phyloP scores from a whole-genome alignment of 2,797 vertebrate genomes.

The Rallus crepitans region DNA sequence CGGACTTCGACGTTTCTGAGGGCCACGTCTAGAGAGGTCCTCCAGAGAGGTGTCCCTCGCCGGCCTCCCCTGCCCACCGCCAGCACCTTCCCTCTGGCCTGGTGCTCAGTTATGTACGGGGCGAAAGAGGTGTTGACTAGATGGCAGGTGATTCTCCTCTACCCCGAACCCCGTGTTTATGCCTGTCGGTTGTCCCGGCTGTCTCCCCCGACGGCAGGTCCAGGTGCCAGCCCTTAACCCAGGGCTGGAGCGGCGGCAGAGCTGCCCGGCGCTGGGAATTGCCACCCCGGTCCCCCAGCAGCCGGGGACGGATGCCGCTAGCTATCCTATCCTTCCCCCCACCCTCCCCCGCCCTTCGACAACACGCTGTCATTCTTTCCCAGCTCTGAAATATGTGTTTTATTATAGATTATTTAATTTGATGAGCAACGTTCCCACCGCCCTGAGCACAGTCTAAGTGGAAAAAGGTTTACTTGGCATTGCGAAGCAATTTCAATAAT shows the following conservation, averaged over 20 bases:
- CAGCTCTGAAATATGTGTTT: constrained; percentile 39
- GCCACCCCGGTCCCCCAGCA: not conserved
- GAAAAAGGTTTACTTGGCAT: constrained; percentile 37
- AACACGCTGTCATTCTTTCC: not conserved
- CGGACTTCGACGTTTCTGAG: not conserved
- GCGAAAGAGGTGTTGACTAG: not conserved
- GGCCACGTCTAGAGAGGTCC: not conserved
- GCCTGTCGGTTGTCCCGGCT: rapidly evolving
- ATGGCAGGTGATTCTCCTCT: not conserved
- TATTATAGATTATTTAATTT: constrained; percentile 49
- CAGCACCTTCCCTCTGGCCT: not conserved
- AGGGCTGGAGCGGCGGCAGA: not conserved
- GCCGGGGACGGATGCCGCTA: not conserved
- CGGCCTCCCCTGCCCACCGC: not conserved
- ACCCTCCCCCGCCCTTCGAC: not conserved
- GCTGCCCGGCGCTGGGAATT: not conserved
- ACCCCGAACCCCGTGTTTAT: not conserved
- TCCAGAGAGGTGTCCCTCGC: not conserved
- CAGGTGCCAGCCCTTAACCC: not conserved
- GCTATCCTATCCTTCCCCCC: no score
- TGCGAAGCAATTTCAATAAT: not conserved
- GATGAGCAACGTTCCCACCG: constrained; percentile 23
- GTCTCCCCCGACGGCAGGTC: not conserved
- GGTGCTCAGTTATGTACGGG: rapidly evolving
- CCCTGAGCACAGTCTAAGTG: constrained; percentile 35